Percentiles rank a stretch among this genome's conserved stretches.
phyloP scores from a whole-genome alignment of 2,888 invertebrate genomes.

The Callinectes sapidus region DNA sequence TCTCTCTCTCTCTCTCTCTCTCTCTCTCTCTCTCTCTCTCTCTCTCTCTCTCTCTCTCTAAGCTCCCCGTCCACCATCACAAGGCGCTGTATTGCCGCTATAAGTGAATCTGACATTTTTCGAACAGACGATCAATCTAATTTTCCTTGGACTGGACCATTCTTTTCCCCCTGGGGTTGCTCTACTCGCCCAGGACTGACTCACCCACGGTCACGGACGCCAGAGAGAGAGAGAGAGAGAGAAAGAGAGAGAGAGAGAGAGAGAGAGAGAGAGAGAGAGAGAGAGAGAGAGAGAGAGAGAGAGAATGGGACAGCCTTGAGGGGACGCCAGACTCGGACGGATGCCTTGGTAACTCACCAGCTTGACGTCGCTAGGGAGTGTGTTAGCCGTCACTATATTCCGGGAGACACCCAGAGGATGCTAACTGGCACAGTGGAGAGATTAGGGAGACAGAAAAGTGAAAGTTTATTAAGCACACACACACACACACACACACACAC shows the following conservation, averaged over 20 bases:
- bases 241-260: not conserved
- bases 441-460: not conserved
- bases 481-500: not conserved
- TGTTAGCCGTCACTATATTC: not conserved
- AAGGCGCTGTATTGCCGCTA: slow-evolving; percentile 35
- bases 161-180: slow-evolving; percentile 29
- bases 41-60: slow-evolving; percentile 20
- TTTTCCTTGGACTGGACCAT: slow-evolving; percentile 32
- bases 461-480: not conserved
- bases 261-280: not conserved
- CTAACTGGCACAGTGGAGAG: not conserved
- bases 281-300: not conserved
- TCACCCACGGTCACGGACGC: slow-evolving; percentile 1
- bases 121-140: slow-evolving; percentile 36
- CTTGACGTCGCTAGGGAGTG: not conserved
- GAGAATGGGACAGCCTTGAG: slow-evolving; percentile 2
- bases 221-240: not conserved
- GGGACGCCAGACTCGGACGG: not conserved
- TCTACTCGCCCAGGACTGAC: not conserved
- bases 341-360: not conserved
- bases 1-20: slow-evolving; percentile 25
- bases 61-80: slow-evolving; percentile 32
- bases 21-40: slow-evolving; percentile 37
- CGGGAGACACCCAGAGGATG: not conserved
- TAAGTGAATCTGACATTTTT: slow-evolving; percentile 37